Evolutionary conservation across 2,113 vertebrate genomes (phyloP), one percentile per base, ranked within the genome.

Genomic region (Catharus fuscescens): DNA sequence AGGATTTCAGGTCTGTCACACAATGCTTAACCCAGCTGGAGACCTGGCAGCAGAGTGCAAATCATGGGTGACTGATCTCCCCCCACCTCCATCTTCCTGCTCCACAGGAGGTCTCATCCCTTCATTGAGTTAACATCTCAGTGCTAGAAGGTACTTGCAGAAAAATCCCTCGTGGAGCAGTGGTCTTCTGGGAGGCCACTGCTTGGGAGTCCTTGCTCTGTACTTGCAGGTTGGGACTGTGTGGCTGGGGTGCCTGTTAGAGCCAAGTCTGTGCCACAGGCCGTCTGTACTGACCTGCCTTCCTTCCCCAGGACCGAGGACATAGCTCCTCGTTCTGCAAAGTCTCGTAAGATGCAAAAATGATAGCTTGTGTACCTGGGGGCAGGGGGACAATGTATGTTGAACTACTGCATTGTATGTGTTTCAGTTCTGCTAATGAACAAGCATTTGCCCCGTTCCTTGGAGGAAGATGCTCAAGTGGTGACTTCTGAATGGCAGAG

Each of bases 11-110:
- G 59, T 82, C 88, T 89, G 92, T 95, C 92, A 93, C 5, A 44
- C 80, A 62, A 10, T 59, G 70, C 69, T 95, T 94, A 80, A 93
- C 61, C 45, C 93, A 96, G 92, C 86, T 94, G 92, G 93, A 94
- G 80, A 74, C 54, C 54, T 95, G 88, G 94, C 96, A 84, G 12
- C 7, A 0, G 26, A 76, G 66, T 45, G 24, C 88, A 59, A 80
- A 45, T 94, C 65, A 67, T 26, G 92, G 85, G 64, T 90, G 85
- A 88, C 40, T 71, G 44, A 88, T 67, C 56, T 90, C 9, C 36
- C 44, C 44, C 38, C 26, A 47, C 20, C 54, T 70, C 34, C 32
- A 2, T 73, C 82, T 59, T 64, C 69, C 42, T 50, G 8, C 52
- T 19, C 77, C 36, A 34, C 19, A 45, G 65, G 61, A 57, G 25